A percentile compares a stretch with the other conserved stretches of the same genome.
These are phyloP conservation scores for Archegozetes longisetosus DNA, from an alignment of 1,140 invertebrate genomes.

Conservation along the genomic window DNA sequence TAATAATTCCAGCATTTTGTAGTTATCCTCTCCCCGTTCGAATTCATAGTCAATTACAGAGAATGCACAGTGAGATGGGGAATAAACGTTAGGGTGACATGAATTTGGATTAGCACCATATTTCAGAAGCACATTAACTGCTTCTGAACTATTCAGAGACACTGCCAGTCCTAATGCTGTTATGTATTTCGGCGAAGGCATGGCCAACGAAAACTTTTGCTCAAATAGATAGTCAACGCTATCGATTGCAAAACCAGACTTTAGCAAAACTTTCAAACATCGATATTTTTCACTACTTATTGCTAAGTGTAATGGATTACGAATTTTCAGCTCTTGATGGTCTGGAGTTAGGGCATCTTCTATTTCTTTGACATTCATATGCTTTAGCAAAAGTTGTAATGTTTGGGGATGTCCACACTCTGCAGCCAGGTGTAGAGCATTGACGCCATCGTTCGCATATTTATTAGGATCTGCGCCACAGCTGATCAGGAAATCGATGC, in stretches of 20 bases:
- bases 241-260: neutral
- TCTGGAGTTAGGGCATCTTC: neutral
- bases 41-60: neutral
- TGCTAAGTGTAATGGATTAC: neutral
- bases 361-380: neutral
- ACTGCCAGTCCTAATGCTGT: neutral
- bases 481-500: conserved; percentile 25
- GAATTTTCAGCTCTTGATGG: neutral
- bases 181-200: neutral
- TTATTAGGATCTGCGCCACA: conserved; percentile 27
- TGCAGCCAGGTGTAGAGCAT: conserved; percentile 28
- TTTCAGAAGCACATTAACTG: conserved; percentile 25
- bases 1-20: neutral
- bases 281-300: neutral
- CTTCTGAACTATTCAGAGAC: conserved; percentile 10
- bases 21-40: neutral
- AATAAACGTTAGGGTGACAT: neutral
- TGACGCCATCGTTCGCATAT: conserved; percentile 23
- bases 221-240: neutral
- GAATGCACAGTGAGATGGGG: neutral
- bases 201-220: neutral
- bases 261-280: neutral
- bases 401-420: conserved; percentile 25
- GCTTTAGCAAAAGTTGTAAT: neutral
- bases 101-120: conserved; percentile 23